Evolutionary conservation across 2,797 vertebrate species (phyloP).

Genomic region (Pangasius macronema): DNA sequence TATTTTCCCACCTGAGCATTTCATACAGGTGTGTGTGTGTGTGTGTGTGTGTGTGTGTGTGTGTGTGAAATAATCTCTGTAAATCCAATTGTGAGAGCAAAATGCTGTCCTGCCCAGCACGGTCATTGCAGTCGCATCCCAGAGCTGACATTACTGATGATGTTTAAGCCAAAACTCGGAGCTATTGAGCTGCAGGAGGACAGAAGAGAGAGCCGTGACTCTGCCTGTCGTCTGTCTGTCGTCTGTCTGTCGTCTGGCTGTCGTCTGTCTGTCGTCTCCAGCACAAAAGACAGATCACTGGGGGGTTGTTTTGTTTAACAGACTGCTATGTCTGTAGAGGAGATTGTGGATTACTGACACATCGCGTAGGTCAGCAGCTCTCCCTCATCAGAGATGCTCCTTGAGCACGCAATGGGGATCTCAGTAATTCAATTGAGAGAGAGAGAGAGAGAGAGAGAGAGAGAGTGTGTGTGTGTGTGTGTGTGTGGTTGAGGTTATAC

Average conservation of each 20-base stretch:
- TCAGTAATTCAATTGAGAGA: not conserved
- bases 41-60: too few species aligned
- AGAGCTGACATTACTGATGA: not conserved
- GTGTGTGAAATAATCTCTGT: too few species aligned
- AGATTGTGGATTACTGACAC: not conserved
- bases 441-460: too few species aligned
- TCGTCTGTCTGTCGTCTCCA: not conserved
- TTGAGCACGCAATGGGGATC: not conserved
- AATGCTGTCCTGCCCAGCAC: not conserved
- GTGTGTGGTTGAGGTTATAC: too few species aligned
- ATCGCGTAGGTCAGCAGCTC: not conserved
- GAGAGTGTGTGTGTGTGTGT: not conserved
- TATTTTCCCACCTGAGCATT: not conserved
- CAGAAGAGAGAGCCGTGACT: not conserved
- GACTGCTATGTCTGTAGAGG: not conserved
- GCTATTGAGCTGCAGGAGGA: not conserved
- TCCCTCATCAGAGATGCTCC: not conserved
- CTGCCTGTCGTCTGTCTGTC: not conserved
- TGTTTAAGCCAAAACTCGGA: not conserved
- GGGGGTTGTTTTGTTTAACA: not conserved
- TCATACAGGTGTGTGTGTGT: too few species aligned
- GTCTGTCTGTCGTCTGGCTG: not conserved
- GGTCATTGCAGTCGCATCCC: not conserved
- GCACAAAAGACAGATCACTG: not conserved
- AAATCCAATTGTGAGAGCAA: not conserved